These are phyloP conservation scores for Axis porcinus DNA, from an alignment of 2,113 vertebrate species.

Conservation along the genomic window DNA sequence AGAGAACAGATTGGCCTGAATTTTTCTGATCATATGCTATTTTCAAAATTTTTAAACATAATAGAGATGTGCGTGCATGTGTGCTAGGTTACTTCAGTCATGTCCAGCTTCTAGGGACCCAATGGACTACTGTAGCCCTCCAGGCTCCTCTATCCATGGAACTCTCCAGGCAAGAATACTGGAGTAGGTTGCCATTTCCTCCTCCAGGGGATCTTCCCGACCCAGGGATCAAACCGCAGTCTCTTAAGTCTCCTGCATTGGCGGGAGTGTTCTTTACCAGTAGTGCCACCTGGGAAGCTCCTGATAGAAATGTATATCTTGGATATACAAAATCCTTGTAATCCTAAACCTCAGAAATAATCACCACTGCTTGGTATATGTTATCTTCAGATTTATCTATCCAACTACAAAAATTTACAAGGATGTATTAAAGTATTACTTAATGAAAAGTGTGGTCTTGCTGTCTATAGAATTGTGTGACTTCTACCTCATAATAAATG, in stretches of 20 bases:
- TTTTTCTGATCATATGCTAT: background rate
- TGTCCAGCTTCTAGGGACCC: background rate
- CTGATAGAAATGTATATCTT: background rate
- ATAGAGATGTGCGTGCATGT: background rate
- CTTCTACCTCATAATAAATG: background rate
- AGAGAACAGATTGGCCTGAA: too few species aligned
- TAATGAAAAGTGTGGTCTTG: background rate
- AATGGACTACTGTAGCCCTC: rapidly evolving
- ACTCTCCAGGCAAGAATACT: background rate
- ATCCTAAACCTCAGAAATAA: background rate
- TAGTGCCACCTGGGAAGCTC: background rate
- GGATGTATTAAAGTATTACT: background rate
- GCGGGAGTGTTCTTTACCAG: background rate
- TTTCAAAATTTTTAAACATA: background rate
- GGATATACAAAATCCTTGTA: background rate
- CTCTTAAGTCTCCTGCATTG: background rate
- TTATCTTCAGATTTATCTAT: background rate
- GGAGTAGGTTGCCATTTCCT: background rate
- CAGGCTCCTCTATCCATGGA: background rate
- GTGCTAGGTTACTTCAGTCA: background rate
- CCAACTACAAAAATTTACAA: background rate
- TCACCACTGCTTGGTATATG: background rate
- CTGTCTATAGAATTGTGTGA: background rate
- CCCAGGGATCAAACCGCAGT: background rate
- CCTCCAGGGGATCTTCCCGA: background rate